These are phyloP conservation scores for Paragorgia papillata DNA, from an alignment of 92 coral and sea anemone species.

Conservation along the genomic window DNA sequence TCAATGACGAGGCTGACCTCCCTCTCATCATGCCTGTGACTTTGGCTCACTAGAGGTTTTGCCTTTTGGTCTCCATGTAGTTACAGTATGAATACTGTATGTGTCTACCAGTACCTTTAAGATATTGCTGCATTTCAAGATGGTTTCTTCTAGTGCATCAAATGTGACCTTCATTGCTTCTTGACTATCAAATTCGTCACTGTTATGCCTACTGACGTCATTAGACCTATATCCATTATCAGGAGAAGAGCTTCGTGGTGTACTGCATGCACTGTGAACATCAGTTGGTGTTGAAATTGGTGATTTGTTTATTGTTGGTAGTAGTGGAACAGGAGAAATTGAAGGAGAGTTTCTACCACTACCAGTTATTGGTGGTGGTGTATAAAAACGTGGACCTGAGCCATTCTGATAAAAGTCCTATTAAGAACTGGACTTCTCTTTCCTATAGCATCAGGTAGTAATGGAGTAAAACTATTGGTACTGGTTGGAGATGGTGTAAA, in stretches of 20 bases:
- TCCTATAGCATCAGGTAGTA: constrained; percentile 12
- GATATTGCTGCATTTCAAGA: constrained; percentile 66
- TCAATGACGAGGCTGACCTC: too few species aligned
- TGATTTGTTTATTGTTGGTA: constrained; percentile 31
- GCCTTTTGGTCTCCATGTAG: too few species aligned
- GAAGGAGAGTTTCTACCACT: constrained; percentile 48
- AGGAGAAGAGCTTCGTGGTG: constrained; percentile 89
- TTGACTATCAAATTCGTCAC: constrained; percentile 65
- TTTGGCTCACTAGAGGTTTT: too few species aligned
- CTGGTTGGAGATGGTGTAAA: constrained; percentile 15
- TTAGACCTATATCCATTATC: constrained; percentile 50
- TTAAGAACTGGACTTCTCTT: constrained; percentile 39
- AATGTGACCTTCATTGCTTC: constrained; percentile 87
- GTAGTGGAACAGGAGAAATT: constrained; percentile 48
- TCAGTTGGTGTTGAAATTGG: constrained; percentile 48
- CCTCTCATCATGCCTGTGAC: too few species aligned
- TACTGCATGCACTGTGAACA: constrained; percentile 75
- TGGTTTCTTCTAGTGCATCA: constrained; percentile 95
- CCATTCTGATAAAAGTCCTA: constrained; percentile 18
- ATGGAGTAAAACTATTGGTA: constrained; percentile 29
- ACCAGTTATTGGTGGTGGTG: constrained; percentile 42
- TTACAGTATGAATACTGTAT: too few species aligned
- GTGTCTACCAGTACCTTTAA: constrained; percentile 66
- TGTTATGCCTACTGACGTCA: constrained; percentile 43
- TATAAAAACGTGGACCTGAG: constrained; percentile 28